Base-by-base conservation (phyloP, 2,888 invertebrate species). In the Agonum fuliginosum region DNA sequence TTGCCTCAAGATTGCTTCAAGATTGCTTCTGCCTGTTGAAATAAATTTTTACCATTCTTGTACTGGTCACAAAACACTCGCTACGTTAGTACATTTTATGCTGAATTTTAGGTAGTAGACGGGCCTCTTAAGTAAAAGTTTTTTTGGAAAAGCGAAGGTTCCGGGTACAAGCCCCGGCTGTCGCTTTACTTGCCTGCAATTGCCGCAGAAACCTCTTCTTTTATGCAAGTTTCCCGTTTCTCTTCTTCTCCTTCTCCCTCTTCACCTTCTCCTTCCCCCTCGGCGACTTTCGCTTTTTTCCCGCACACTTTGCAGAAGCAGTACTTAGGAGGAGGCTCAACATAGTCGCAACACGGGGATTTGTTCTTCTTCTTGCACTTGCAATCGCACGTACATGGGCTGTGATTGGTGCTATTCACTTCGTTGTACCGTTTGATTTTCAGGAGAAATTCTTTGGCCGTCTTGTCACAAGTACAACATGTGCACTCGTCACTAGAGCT, bases 361-460 rank as follows among this genome's bases (percentile, higher is more conserved):
- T 48, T 27, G 8, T 67, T 67, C n/a, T 20, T 19, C n/a, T 22
- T 19, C 22, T 67, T 37, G 8, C 65, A 65, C 20, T 67, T 67
- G 20, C 67, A 67, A 41, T 17, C 37, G n/a, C 67, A 67, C 0
- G 4, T 8, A 12, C 67, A 67, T 12, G 65, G 65, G 5, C 3
- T 19, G n/a, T 65, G 34, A 2, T 65, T 30, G 1, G 65, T 65
- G 8, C 17, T 17, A 17, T 19, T n/a, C 5, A 19, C 22, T n/a
- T 67, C 19, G 10, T 67, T 67, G 22, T n/a, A 67, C 19, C 41
- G 17, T 41, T 41, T 67, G 4, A 67, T 22, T 20, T 10, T 17
- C 3, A 41, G 8, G 0, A 67, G 0, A 6, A 67, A 67, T n/a
- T 67, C 67, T 41, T 37, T 19, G 4, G 37, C 67, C 22, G 41